Evolutionary conservation across 2,113 vertebrate genomes (phyloP).

Genomic region (Microcebus lehilahytsara): DNA sequence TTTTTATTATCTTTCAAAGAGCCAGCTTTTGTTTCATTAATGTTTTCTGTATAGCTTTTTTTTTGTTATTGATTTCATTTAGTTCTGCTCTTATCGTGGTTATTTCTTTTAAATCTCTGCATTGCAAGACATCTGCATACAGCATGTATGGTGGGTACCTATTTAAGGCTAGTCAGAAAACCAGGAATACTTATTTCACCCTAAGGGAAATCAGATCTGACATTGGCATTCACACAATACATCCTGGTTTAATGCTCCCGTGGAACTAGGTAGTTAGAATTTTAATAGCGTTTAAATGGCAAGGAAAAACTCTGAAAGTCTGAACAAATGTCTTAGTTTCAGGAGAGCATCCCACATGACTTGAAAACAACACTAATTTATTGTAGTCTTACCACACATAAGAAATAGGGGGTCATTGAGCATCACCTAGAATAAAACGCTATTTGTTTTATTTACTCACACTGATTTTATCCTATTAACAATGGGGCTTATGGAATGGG

Average conservation of each 20-base stretch:
- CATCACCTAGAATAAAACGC: slow-evolving; percentile 33
- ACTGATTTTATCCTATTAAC: slow-evolving; percentile 31
- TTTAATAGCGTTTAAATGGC: slow-evolving; percentile 43
- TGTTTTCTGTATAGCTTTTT: too few relatives aligned
- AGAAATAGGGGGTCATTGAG: neutral
- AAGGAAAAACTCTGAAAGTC: slow-evolving; percentile 39
- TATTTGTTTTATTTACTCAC: slow-evolving; percentile 5
- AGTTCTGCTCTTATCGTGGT: too few relatives aligned
- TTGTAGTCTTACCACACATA: neutral
- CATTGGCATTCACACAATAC: neutral
- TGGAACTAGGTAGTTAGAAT: slow-evolving; percentile 1
- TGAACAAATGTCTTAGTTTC: slow-evolving; percentile 27
- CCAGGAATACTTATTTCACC: neutral
- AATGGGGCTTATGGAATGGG: slow-evolving; percentile 14
- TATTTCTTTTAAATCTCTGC: neutral
- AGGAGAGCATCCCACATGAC: neutral
- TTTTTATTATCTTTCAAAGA: too few relatives aligned
- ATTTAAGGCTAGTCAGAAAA: neutral
- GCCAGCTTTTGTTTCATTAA: too few relatives aligned
- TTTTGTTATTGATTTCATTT: too few relatives aligned
- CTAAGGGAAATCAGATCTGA: neutral
- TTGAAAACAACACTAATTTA: slow-evolving; percentile 24
- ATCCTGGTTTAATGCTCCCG: neutral
- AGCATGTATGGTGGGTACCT: neutral
- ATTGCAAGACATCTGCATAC: neutral